These are phyloP conservation scores for Coreius guichenoti DNA, from an alignment of 2,797 vertebrate genomes.

Conservation along the genomic window DNA sequence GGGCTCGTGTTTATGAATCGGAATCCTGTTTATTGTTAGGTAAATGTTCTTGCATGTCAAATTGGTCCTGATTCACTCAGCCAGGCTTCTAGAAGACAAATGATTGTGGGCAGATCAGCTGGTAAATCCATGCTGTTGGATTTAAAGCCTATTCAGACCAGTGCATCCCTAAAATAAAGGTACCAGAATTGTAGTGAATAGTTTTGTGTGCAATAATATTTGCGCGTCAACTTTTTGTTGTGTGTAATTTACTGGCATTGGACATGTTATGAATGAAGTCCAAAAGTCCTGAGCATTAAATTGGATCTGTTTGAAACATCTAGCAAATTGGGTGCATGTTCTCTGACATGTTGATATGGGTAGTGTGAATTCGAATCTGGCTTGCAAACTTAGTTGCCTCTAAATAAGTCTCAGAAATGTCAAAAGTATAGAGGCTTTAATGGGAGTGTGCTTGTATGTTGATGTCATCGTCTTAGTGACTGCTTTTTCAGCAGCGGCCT, in stretches of 20 bases:
- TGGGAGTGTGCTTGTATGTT: constrained; percentile 9
- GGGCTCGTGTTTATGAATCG: constrained; percentile 13
- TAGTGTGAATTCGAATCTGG: neutral
- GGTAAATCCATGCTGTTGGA: neutral
- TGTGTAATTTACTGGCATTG: neutral
- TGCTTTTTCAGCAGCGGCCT: neutral
- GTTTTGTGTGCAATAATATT: neutral
- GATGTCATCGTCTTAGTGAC: constrained; percentile 15
- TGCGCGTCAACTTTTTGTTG: neutral
- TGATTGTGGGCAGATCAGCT: constrained; percentile 6
- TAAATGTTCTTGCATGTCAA: constrained; percentile 28
- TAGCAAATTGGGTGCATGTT: neutral
- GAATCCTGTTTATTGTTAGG: constrained; percentile 36
- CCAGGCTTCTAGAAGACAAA: neutral
- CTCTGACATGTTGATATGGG: neutral
- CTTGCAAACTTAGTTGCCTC: neutral
- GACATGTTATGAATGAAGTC: neutral
- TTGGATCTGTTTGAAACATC: neutral
- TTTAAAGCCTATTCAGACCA: neutral
- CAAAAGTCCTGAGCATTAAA: neutral
- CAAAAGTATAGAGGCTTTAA: neutral
- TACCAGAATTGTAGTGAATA: neutral
- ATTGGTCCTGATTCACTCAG: constrained; percentile 9
- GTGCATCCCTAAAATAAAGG: no score
- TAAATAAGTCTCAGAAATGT: neutral